Conservation (phyloP, 2,113 vertebrate genomes). For the Delphinapterus leucas region DNA sequence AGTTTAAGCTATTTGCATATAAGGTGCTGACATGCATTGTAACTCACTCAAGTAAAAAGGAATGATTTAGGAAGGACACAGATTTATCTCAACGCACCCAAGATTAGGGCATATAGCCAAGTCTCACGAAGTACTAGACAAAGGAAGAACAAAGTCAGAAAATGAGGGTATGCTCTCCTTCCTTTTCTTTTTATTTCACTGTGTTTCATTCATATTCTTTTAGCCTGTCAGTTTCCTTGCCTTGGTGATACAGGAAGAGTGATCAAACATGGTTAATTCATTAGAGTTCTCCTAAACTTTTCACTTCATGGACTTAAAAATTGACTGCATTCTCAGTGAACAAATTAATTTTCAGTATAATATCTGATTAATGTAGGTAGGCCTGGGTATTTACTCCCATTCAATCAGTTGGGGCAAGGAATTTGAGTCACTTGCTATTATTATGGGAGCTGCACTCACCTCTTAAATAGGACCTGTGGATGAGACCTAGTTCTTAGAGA, state of each 20-base stretch:
- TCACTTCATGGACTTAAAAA: background rate
- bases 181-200: background rate
- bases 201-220: background rate
- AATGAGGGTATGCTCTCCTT: background rate
- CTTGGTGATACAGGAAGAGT: background rate
- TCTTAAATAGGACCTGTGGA: background rate
- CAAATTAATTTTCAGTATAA: background rate
- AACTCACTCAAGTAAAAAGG: background rate
- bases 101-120: background rate
- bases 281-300: background rate
- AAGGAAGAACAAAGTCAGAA: background rate
- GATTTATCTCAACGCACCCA: background rate
- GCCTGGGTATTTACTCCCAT: background rate
- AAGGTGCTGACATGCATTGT: background rate
- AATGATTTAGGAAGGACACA: background rate
- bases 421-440: background rate
- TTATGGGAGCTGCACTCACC: background rate
- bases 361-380: background rate
- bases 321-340: background rate
- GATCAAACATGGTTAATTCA: background rate
- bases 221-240: background rate
- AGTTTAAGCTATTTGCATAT: background rate
- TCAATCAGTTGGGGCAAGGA: background rate
- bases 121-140: background rate
- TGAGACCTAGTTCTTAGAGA: background rate